Evolutionary conservation across 2,113 vertebrate genomes (phyloP).

Genomic region (Malaclemys terrapin): DNA sequence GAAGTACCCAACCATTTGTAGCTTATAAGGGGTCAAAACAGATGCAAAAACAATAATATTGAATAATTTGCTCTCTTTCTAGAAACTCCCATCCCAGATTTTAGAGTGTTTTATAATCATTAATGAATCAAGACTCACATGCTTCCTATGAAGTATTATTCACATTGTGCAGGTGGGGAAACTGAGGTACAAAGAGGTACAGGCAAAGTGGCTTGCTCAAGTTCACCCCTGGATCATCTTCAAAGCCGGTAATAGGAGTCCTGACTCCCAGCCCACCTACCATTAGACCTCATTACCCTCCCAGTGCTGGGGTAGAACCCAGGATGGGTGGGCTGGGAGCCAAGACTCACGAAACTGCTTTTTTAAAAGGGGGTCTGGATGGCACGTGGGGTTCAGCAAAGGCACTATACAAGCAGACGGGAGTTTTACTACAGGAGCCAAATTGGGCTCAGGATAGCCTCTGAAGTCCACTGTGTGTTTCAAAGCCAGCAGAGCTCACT

Average conservation of each 20-base stretch:
- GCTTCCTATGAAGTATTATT: background rate
- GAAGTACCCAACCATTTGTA: no score
- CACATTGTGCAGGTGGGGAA: background rate
- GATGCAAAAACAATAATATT: no score
- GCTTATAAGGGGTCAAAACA: background rate
- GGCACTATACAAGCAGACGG: background rate
- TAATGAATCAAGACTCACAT: background rate
- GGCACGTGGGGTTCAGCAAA: background rate
- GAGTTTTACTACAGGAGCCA: no score
- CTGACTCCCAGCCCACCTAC: background rate
- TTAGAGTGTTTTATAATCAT: background rate
- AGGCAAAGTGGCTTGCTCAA: background rate
- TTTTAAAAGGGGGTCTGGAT: background rate
- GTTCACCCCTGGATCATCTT: background rate
- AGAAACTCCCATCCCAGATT: background rate
- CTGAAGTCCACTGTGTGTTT: background rate
- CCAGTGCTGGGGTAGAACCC: no score
- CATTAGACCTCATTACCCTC: no score
- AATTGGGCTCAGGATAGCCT: background rate
- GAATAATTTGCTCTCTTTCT: background rate
- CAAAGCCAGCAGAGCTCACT: background rate
- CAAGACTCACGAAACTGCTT: no score
- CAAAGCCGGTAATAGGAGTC: background rate
- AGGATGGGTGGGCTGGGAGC: no score
- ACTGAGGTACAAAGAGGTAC: background rate